Base-by-base conservation (phyloP, 2,888 invertebrate genomes). In the Melangyna quadrimaculata region DNA sequence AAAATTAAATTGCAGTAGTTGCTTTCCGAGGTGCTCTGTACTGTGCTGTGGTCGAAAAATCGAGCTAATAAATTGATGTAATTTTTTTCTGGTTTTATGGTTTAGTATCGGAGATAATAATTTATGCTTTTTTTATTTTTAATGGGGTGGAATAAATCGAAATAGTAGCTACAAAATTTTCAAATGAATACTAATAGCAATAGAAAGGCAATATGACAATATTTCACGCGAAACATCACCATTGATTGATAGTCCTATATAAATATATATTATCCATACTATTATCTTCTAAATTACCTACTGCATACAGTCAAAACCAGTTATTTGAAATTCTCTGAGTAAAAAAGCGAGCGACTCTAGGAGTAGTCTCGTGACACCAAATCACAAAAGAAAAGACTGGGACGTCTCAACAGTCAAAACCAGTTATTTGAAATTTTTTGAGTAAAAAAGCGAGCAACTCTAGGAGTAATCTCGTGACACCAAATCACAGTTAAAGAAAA, bases 1-100 rank as follows among this genome's bases (percentile, higher is more conserved):
- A 43, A 65, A 65, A 45, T 45, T 27, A 53, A 40, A 61, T 61
- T 5, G 61, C 57, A 35, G 22, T 59, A 35, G 22, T 59, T 57
- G 55, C 1, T 22, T 14, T 22, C 3, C 1, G 6, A n/a, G 1
- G 29, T 29, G 53, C 17, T 6, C 17, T 5, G 8, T 14, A 19
- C 0, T 2, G 12, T 17, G n/a, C 0, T 14, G 14, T 35, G 4
- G 3, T 2, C 27, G 27, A 2, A 63, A 40, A 27, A 43, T 29
- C 9, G 37, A 7, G 17, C n/a, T 59, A 5, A 65, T 65, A 45
- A 65, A 65, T 45, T 65, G 45, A 5, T 45, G 8, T 8, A 45
- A 32, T 45, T 65, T 65, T 17, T 65, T 29, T 40, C 14, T 4
- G 65, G 10, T 27, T 61, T 61, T 27, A 61, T 43, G 61, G n/a